Conservation (phyloP, 2,797 vertebrate genomes). For the Linurgus olivaceus region DNA sequence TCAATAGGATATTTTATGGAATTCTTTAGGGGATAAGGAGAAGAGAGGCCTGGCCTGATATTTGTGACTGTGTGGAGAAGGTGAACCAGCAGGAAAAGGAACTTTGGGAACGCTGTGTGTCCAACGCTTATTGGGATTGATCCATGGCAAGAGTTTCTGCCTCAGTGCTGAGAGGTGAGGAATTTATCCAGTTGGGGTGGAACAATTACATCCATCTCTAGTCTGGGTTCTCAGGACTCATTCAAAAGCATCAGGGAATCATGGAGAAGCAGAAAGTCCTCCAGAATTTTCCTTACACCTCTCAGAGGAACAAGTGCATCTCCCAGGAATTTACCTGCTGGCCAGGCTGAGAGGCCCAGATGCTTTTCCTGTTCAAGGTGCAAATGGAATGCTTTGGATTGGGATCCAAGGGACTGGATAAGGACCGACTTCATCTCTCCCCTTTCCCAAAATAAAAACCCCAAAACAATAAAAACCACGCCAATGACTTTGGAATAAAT, state of each 20-base stretch:
- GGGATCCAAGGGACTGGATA: neutral
- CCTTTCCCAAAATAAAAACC: neutral
- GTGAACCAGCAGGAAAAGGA: neutral
- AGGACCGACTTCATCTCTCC: neutral
- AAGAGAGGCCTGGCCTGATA: neutral
- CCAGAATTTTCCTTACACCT: neutral
- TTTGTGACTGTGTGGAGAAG: neutral
- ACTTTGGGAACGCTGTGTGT: neutral
- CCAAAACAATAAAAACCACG: neutral
- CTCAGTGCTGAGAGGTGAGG: neutral
- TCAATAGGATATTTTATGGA: neutral
- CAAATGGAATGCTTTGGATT: neutral
- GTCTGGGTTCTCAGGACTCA: neutral
- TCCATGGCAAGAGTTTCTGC: neutral
- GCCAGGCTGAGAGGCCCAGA: neutral
- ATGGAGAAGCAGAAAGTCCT: neutral
- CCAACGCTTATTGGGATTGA: neutral
- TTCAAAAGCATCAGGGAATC: neutral
- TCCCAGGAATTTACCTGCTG: neutral
- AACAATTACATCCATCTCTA: neutral
- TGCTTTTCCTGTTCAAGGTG: rapidly evolving
- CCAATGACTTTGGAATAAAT: neutral
- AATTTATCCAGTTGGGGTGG: neutral
- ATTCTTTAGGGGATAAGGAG: neutral
- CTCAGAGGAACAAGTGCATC: neutral